phyloP scores from a whole-genome alignment of 23 tunicate genomes.

The Diplosoma virens region DNA sequence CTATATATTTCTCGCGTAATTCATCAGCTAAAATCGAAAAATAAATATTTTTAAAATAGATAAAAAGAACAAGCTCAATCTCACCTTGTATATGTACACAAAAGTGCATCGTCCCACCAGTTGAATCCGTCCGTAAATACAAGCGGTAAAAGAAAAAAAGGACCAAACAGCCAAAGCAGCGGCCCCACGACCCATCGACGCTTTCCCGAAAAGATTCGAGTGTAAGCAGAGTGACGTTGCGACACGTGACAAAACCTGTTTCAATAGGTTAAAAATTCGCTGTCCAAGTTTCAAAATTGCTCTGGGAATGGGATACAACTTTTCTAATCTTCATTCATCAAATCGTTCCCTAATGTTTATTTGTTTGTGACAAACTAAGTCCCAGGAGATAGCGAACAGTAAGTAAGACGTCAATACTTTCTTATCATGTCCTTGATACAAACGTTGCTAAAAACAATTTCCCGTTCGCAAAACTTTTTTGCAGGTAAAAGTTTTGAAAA shows the following conservation, averaged over 20 bases:
- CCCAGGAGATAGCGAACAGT: too few relatives aligned
- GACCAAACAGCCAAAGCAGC: slow-evolving; percentile 25
- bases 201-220: slow-evolving; percentile 13
- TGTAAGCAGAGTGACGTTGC: slow-evolving; percentile 31
- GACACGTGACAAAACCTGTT: slow-evolving; percentile 45
- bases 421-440: too few relatives aligned
- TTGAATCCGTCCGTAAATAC: slow-evolving; percentile 41
- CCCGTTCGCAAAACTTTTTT: too few relatives aligned
- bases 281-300: too few relatives aligned
- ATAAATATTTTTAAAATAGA: too few relatives aligned
- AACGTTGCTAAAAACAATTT: too few relatives aligned
- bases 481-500: too few relatives aligned
- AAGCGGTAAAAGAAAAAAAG: slow-evolving; percentile 38
- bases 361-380: too few relatives aligned
- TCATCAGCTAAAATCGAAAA: background rate
- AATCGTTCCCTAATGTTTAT: too few relatives aligned
- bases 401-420: too few relatives aligned
- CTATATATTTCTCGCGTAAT: background rate
- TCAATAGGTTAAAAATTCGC: background rate
- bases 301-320: too few relatives aligned
- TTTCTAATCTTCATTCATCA: too few relatives aligned
- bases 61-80: background rate
- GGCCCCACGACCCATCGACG: slow-evolving; percentile 21
- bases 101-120: slow-evolving; percentile 43
- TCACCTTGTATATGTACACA: slow-evolving; percentile 47